Base-by-base conservation (phyloP, 1,140 invertebrate genomes). In the Drosophila trapezifrons region DNA sequence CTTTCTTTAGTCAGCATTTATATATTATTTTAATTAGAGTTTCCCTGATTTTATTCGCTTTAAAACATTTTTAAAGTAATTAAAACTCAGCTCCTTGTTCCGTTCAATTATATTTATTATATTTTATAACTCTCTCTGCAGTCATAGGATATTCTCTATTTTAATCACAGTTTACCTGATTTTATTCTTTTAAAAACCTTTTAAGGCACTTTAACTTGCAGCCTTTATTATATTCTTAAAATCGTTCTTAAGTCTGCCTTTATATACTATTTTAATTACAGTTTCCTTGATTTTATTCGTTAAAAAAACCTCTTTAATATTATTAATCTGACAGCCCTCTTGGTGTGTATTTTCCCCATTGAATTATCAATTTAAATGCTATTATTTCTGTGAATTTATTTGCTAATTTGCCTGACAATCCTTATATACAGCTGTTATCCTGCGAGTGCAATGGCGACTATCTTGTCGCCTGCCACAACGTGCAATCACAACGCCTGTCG, bases 401-500 rank as follows among this genome's bases (percentile, higher is more conserved):
- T 15, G 46, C 65, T 46, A 71, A 57, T 73, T 71, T 35, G 18
- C n/a, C 15, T 72, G 70, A 43, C 66, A 72, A 20, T 27, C 37
- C 52, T 47, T 40, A 51, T 57, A 27, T 59, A 43, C 25, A 25
- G 51, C 45, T 25, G 38, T 43, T 45, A 45, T 54, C 46, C 60
- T 66, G 65, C 13, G 0, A 69, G 13, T 22, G 15, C 20, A 27
- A 49, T 25, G 38, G 3, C 51, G 69, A 73, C 70, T 52, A 52
- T 73, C 56, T 40, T 71, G 70, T 73, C 70, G 70, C 70, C 70
- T 72, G 70, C 32, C 67, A 60, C 22, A 43, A 73, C 66, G 66
- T 59, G 55, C 46, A 72, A 72, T 52, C 45, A 69, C 45, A 59
- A 43, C 45, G 70, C 52, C 66, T 72, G 70, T 73, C 70, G 38